Base-by-base conservation (phyloP, 2,797 vertebrate species). In the Gobio occitaniae region DNA sequence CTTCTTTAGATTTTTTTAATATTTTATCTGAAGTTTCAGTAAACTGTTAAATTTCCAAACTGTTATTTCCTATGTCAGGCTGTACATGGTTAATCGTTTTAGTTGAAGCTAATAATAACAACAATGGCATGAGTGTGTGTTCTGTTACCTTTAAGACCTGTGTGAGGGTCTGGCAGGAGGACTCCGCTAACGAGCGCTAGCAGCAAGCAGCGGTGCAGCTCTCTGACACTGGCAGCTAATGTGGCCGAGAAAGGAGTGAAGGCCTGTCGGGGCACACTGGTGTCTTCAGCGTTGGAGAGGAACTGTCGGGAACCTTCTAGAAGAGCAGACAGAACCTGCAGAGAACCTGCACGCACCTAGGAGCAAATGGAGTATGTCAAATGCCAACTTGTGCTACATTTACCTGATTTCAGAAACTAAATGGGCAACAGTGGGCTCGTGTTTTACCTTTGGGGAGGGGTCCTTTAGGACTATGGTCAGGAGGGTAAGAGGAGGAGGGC, bases 301-400 rank as follows among this genome's bases (percentile, higher is more conserved):
- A 99, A 99, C 91, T 98, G 97, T 75, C 97, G 97, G 12, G 98
- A 99, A 83, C 98, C 97, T 79, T 99, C 98, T 91, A 99, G 92
- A 72, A 99, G 96, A 85, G 97, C 96, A 0, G 98, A 98, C 81
- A 99, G 90, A 63, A 96, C 98, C 92, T 99, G 98, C 29, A 99
- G 96, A 0, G 98, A 97, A 86, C 95, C 96, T 2, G 97, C 94
- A 79, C 98, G 97, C 0, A 98, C 97, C 98, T 99, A 38, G 4
- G 2, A 56, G 19, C 3, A 29, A 11, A 47, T 16, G 25, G 13
- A 13, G 4, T 9, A 47, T 0, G 2, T 68, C 38, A 69, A 1
- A 44, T 8, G 19, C 3, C 17, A 54, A 36, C 56, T n/a, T 19
- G n/a, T 3, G 38, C 9, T 38, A 6, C 17, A 19, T 74, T 71